Evolutionary conservation across 2,888 invertebrate genomes (phyloP), one percentile per base, ranked within the genome.

Genomic region (Scrobipalpa atriplicella): DNA sequence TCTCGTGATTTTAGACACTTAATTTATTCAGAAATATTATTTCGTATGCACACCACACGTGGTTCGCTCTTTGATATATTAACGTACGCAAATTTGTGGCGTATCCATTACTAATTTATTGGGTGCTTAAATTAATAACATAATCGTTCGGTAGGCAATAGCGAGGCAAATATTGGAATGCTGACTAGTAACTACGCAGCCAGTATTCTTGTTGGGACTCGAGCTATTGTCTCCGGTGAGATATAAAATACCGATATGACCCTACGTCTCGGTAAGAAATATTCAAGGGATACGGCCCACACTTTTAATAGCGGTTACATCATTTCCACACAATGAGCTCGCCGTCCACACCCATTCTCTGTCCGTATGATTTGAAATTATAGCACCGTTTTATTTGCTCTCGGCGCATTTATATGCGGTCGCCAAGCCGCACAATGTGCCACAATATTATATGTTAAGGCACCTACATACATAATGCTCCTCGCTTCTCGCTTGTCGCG

Each of bases 331-430:
- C 92, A 92, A 92, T 92, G 92, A 92, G 90, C 90, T 85, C 89
- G 89, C 87, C 89, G 90, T 92, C 92, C 92, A 92, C 92, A 92
- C 92, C 92, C 92, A 92, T 92, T 92, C 92, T 92, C 91, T 92
- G 92, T 92, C 92, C 91, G 89, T 91, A 92, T 92, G 92, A 92
- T 92, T 92, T 92, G 92, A 92, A 92, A 92, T 92, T 92, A 92
- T 92, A 91, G 92, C 92, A 91, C 91, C 90, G 86, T 92, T 92
- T 92, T 92, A 92, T 92, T 92, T 92, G 92, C 90, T 92, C 91
- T 89, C 82, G 78, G 81, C 86, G 86, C 92, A 90, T 92, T 91
- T 92, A 90, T 92, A 92, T 91, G 89, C 92, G 88, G 88, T 87
- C 87, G 82, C 83, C 80, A 82, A 85, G 89, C 82, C 78, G 83